Base-by-base conservation (phyloP, 2,797 vertebrate species). In the Lerista edwardsae region DNA sequence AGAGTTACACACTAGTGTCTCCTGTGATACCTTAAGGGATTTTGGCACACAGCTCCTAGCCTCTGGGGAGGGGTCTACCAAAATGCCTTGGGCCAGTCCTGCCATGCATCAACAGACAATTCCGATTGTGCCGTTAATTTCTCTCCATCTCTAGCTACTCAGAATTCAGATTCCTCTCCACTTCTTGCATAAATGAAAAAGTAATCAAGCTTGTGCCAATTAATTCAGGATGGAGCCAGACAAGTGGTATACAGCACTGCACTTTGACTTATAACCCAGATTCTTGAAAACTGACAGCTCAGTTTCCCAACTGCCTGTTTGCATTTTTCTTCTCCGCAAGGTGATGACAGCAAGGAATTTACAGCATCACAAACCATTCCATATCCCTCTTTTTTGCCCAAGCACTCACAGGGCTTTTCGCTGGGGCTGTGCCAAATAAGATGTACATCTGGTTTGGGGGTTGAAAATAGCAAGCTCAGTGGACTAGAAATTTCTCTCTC, bases 151-250 rank as follows among this genome's bases (percentile, higher is more conserved):
- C 34, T 44, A 41, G 15, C 17, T 64, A 61, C 59, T 64, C 19
- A 78, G 27, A 64, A 64, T 41, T 64, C 36, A 47, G 61, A 34
- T 19, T 21, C 39, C 39, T 85, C 29, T 44, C 31, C 69, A 3
- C 2, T 75, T 25, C 12, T 85, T 86, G 31, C 39, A 72, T 77
- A 74, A 64, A 17, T 72, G 17, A 77, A 74, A 61, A 73, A 39
- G 44, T 76, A 79, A 72, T 84, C 21, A 67, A 75, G 8, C 23
- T 36, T 80, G 87, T 86, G 61, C 8, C 84, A 41, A 86, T 86
- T 39, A 87, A 86, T 84, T 62, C 57, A 29, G 39, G 81, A 79
- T 91, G 44, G 79, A 85, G 79, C 61, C 77, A 86, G 88, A 39
- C 73, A 87, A 84, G 4, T 15, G 10, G 5, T 3, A 15, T 2